Evolutionary conservation across 2,113 vertebrate species (phyloP), one percentile per base, ranked within the genome.

Genomic region (Ginglymostoma cirratum): DNA sequence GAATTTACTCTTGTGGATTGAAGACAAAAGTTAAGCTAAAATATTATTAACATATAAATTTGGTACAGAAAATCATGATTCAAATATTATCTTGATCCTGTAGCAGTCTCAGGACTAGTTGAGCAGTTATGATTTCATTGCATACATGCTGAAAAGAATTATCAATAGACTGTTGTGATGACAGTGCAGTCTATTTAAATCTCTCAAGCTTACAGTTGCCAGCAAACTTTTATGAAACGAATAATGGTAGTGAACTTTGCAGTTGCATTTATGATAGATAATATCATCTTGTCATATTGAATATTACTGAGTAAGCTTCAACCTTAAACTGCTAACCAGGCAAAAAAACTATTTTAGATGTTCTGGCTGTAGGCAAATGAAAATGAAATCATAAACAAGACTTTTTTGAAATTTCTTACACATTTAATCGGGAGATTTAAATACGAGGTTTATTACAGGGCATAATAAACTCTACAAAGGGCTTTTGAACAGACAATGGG

Each of bases 31-130:
- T 65, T 66, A 66, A 66, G 15, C 52, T 34, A 93, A 93, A 65
- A 38, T 61, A 93, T 92, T 55, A 65, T 93, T 93, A 93, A 93
- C 61, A 66, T 93, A 93, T 93, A 66, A 93, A n/a, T 93, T 34
- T 93, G 89, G 61, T n/a, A 5, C 34, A 65, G 34, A 66, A 93
- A 93, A 93, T 93, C 89, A 34, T 66, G 42, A 30, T 89, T 93
- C 52, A 42, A 61, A 38, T 61, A 66, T 93, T 65, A 93, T 38
- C 34, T 93, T 93, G 30, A 93, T 65, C 14, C 55, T n/a, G 66
- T 27, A 14, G 55, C 17, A 66, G 42, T n/a, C 34, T 66, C n/a
- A 66, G 89, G 66, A 93, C 30, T 7, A 93, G 89, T 65, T 67
- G 17, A 17, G n/a, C 19, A 94, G 23, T n/a, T 67, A 69, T 94